Conservation (phyloP, 2,797 vertebrate genomes). For the Pseudomugil gertrudae region DNA sequence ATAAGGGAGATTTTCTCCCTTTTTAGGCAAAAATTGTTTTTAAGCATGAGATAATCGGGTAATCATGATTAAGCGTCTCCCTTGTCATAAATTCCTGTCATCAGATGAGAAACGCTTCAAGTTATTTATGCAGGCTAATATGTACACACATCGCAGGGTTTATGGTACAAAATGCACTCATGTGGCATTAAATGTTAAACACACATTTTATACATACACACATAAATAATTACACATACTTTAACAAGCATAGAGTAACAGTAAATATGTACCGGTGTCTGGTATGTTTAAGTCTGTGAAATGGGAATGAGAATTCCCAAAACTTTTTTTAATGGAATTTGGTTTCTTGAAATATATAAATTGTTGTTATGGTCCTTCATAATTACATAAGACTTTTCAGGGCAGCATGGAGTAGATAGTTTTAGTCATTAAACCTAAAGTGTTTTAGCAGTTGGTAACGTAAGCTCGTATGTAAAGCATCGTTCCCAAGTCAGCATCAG, state of each 20-base stretch:
- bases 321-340: conserved; percentile 58
- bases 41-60: conserved; percentile 74
- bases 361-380: conserved; percentile 30
- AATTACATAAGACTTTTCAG: conserved; percentile 10
- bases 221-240: conserved; percentile 64
- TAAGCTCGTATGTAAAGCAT: neutral
- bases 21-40: conserved; percentile 72
- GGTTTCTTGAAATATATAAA: conserved; percentile 30
- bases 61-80: conserved; percentile 78
- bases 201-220: conserved; percentile 51
- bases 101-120: conserved; percentile 75
- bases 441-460: conserved; percentile 2
- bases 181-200: conserved; percentile 76
- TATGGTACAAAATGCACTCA: conserved; percentile 73
- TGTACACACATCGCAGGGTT: conserved; percentile 76
- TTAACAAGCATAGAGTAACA: conserved; percentile 70
- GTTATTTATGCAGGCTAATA: conserved; percentile 78
- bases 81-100: conserved; percentile 76
- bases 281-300: conserved; percentile 64
- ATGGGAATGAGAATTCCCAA: conserved; percentile 50
- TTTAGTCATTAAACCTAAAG: neutral
- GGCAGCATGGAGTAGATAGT: neutral
- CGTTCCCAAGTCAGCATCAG: neutral
- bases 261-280: conserved; percentile 58
- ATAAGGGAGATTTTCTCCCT: conserved; percentile 48